Conservation (phyloP, 2,113 vertebrate genomes). For the Rhinolophus ferrumequinum region DNA sequence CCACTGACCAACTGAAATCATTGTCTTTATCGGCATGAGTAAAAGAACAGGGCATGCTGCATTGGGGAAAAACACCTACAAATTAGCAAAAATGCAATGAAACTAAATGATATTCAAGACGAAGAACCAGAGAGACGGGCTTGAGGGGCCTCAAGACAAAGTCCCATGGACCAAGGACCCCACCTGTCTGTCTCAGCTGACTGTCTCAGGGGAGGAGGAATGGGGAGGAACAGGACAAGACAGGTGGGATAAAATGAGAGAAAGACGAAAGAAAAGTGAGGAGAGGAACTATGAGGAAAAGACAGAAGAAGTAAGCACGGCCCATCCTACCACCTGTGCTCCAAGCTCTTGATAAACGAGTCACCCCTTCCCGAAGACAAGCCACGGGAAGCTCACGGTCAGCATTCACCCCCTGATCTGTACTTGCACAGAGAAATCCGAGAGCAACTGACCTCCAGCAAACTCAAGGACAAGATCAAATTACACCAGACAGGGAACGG, state of each 20-base stretch:
- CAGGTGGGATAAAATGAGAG: rapidly evolving
- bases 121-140: rapidly evolving
- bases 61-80: rapidly evolving
- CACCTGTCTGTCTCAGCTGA: no score
- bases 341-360: rapidly evolving
- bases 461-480: rapidly evolving
- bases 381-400: rapidly evolving
- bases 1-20: rapidly evolving
- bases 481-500: rapidly evolving
- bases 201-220: rapidly evolving
- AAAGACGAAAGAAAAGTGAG: no score
- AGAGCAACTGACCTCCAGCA: rapidly evolving
- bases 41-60: rapidly evolving
- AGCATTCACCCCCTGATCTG: rapidly evolving
- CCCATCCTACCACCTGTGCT: rapidly evolving
- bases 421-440: rapidly evolving
- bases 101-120: rapidly evolving
- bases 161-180: not conserved
- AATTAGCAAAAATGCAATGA: rapidly evolving
- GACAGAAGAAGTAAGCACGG: rapidly evolving
- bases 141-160: rapidly evolving
- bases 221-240: rapidly evolving
- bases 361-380: rapidly evolving
- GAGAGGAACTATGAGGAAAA: rapidly evolving
- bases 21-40: rapidly evolving